Evolutionary conservation across 2,797 vertebrate genomes (phyloP), one percentile per base, ranked within the genome.

Genomic region (Tokudaia tokunoshimensis): DNA sequence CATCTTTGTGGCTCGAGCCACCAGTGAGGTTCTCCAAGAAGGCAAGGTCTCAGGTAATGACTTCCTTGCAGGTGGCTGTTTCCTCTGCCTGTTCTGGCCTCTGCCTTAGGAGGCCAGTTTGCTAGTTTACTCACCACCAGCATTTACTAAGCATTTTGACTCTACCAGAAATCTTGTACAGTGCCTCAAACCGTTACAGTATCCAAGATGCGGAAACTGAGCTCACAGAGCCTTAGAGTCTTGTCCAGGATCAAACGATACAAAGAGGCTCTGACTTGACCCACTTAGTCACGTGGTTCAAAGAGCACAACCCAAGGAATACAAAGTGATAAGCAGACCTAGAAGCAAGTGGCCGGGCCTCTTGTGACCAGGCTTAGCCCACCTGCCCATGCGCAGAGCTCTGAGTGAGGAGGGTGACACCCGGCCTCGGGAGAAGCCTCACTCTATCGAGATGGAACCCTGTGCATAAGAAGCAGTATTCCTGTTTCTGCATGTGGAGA

Each of bases 1-100:
- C 92, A 99, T 99, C 88, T 99, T 99, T 14, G 96, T 99, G 1
- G 99, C 99, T 97, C 99, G 99, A 34, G 99, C 99, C 57, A 98
- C 98, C 1, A 97, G 98, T 17, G 99, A 99, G 93, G 99, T 99
- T 31, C 99, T 99, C 13, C 99, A 99, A 97, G 98, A 98, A 65
- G 98, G 99, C 89, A 99, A 99, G 41, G 95, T 98, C 97, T 99
- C 99, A 98, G 99, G 99, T 99, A 98, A 98, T 94, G 52, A 47
- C 89, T 52, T 67, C 67, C 44, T 83, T 75, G 50, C 34, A 92
- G 59, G 85, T 63, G 44, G 70, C 17, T 29, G 24, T 59, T 57
- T 89, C 67, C 63, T 96, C 67, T 44, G 37, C 80, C 17, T 76
- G 76, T 34, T 78, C 17, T 41, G 89, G 89, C 41, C 74, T 95